These are phyloP conservation scores for Drosophila micromelanica DNA, from an alignment of 1,140 invertebrate species.

Conservation along the genomic window DNA sequence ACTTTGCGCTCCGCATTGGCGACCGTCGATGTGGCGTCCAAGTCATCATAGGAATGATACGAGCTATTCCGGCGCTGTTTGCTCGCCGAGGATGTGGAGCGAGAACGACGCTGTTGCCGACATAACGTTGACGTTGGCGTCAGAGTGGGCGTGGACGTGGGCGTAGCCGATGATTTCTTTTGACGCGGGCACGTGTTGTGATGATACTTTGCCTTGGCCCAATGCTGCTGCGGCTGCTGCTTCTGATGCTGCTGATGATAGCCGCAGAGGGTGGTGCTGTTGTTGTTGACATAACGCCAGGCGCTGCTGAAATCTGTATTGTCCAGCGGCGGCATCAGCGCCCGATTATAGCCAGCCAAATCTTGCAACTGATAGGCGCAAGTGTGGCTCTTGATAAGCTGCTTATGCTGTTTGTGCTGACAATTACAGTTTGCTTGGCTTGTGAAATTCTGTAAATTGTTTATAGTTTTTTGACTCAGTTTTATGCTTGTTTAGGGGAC, in stretches of 20 bases:
- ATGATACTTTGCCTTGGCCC: conserved; percentile 51
- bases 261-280: conserved; percentile 51
- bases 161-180: conserved; percentile 47
- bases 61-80: conserved; percentile 71
- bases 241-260: conserved; percentile 48
- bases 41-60: conserved; percentile 77
- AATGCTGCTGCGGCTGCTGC: conserved; percentile 18
- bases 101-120: conserved; percentile 44
- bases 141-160: conserved; percentile 21
- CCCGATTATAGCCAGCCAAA: conserved; percentile 65
- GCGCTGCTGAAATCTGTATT: conserved; percentile 64
- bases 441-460: conserved; percentile 76
- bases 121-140: conserved; percentile 33
- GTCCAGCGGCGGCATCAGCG: conserved; percentile 70
- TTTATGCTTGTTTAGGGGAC: background rate
- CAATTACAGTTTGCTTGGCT: conserved; percentile 73
- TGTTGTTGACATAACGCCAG: conserved; percentile 71
- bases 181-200: conserved; percentile 70
- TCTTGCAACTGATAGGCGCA: conserved; percentile 74
- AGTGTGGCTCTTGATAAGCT: conserved; percentile 72
- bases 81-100: conserved; percentile 53
- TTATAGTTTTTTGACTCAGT: conserved; percentile 11
- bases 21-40: conserved; percentile 68
- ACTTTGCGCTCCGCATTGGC: conserved; percentile 73
- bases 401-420: conserved; percentile 52